Percentiles rank a stretch among this genome's conserved stretches.
phyloP scores from a whole-genome alignment of 2,113 vertebrate genomes.

The human region GRCh38 chr5:41803501-41804000 shows the following conservation, averaged over 20 bases:
- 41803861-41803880: background rate
- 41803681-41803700: background rate
- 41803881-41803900: background rate
- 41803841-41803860: background rate
- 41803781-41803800: background rate
- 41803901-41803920: background rate
- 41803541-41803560: background rate
- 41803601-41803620: background rate
- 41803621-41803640: background rate
- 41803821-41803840: background rate
- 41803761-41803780: background rate
- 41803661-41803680: background rate
- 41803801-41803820: background rate
- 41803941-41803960: background rate
- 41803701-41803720: background rate
- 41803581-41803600: background rate
- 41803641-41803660: background rate
- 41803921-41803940: background rate
- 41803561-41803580: background rate
- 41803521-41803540: constrained; percentile 28
- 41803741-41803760: background rate
- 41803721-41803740: background rate
- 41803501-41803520: constrained; percentile 36
- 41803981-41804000: background rate
- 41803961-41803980: background rate